Percentiles rank a stretch among this genome's conserved stretches.
Evolutionary conservation across 2,797 vertebrate species (phyloP).

Genomic region (Taeniopygia guttata): DNA sequence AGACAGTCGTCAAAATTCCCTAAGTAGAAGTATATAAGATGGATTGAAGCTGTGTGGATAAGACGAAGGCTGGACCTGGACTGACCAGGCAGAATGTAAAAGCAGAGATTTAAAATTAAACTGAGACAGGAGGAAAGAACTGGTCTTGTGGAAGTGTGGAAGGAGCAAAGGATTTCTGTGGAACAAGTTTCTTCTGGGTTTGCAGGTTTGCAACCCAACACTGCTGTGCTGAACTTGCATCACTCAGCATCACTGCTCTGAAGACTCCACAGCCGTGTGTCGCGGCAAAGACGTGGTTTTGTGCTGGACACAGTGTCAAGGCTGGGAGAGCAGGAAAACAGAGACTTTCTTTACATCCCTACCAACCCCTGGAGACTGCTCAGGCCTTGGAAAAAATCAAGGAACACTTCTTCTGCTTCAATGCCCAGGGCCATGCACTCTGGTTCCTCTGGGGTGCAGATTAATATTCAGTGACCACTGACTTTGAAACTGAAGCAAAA

Average conservation of each 20-base stretch:
- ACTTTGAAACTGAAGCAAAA: background rate
- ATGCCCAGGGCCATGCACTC: background rate
- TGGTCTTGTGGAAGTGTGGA: accelerated
- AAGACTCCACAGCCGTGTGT: background rate
- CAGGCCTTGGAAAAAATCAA: background rate
- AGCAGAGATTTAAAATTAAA: background rate
- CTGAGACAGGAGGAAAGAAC: background rate
- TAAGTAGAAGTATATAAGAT: background rate
- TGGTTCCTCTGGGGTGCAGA: background rate
- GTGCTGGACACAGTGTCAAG: background rate
- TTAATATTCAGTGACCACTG: conserved; percentile 13
- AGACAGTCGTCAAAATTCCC: background rate
- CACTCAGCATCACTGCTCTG: background rate
- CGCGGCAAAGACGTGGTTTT: background rate
- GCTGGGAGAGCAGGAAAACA: background rate
- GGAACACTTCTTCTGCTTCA: background rate
- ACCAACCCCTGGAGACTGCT: background rate
- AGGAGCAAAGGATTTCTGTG: background rate
- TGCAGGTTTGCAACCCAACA: accelerated
- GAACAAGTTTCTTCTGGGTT: background rate
- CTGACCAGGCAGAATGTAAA: background rate
- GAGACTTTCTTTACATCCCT: background rate
- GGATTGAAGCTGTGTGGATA: background rate
- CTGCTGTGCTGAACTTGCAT: accelerated
- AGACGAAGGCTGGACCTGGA: background rate